These are phyloP conservation scores for Leuciscus idus DNA, from an alignment of 2,113 vertebrate genomes.

Conservation along the genomic window DNA sequence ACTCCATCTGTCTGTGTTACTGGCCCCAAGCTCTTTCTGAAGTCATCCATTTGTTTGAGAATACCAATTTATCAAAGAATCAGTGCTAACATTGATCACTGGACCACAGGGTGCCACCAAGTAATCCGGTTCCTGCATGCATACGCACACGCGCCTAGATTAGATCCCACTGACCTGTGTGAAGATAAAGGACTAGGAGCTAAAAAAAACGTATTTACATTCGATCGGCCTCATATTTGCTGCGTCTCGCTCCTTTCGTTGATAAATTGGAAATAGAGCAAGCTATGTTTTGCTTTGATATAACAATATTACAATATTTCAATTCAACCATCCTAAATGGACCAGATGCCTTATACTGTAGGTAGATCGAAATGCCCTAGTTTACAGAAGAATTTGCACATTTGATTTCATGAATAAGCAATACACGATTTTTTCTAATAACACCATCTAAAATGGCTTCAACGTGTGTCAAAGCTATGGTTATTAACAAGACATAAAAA, in stretches of 20 bases:
- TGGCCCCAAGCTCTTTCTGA: conserved; percentile 66
- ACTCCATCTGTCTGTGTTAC: conserved; percentile 73
- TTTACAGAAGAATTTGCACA: neutral
- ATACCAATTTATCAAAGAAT: conserved; percentile 74
- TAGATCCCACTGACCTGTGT: conserved; percentile 56
- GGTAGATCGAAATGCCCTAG: neutral
- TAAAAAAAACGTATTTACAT: conserved; percentile 39
- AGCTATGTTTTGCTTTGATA: conserved; percentile 14
- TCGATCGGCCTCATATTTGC: conserved; percentile 21
- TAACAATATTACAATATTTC: conserved; percentile 8
- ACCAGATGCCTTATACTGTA: neutral
- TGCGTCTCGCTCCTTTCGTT: neutral
- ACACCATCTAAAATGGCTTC: conserved; percentile 45
- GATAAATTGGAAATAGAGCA: conserved; percentile 27
- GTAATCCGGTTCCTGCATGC: conserved; percentile 62
- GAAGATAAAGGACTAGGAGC: conserved; percentile 40
- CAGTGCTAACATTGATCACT: conserved; percentile 68
- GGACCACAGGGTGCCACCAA: conserved; percentile 54
- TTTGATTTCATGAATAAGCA: conserved; percentile 15
- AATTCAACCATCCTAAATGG: neutral
- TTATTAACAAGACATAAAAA: conserved; percentile 60
- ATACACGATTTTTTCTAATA: conserved; percentile 39
- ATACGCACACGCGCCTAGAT: conserved; percentile 57
- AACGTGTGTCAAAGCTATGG: conserved; percentile 45
- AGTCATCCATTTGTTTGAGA: conserved; percentile 74